These are phyloP conservation scores for Pomacea canaliculata DNA, from an alignment of 2,888 invertebrate species.

Conservation along the genomic window DNA sequence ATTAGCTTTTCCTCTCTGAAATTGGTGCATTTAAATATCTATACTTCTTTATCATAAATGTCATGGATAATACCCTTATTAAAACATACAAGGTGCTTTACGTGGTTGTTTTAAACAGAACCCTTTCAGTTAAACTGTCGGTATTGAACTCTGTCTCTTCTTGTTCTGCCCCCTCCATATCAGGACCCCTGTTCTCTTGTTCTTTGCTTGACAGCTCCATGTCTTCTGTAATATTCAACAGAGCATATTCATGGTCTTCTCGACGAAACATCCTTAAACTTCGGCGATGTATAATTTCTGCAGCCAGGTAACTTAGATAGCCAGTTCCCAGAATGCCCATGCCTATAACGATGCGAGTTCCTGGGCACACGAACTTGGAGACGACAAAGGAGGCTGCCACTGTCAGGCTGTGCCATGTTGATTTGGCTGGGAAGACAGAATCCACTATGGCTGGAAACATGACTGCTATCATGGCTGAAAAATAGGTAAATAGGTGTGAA, in stretches of 20 bases:
- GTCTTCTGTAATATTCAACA: neutral
- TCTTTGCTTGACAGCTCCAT: neutral
- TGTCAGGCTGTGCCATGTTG: constrained; percentile 3
- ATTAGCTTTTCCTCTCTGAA: too few species aligned
- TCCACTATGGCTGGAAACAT: constrained; percentile 14
- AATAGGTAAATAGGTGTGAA: too few species aligned
- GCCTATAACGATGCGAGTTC: neutral
- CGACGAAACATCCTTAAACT: constrained; percentile 2
- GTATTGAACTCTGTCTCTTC: neutral
- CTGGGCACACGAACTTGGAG: constrained; percentile 12
- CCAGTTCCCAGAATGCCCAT: neutral
- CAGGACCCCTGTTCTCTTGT: neutral
- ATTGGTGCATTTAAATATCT: too few species aligned
- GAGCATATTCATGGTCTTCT: constrained; percentile 11
- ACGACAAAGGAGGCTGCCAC: constrained; percentile 6
- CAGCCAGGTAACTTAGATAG: constrained; percentile 5
- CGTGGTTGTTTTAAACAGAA: too few species aligned
- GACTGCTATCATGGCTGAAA: constrained; percentile 10
- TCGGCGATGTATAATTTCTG: constrained; percentile 9
- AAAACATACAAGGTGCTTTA: too few species aligned
- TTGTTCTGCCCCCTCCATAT: neutral
- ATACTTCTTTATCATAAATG: too few species aligned
- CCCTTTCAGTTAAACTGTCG: too few species aligned
- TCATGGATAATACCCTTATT: too few species aligned
- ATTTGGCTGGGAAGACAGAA: constrained; percentile 10